Evolutionary conservation across 2,113 vertebrate genomes (phyloP).

Genomic region (Paedocypris sp.): DNA sequence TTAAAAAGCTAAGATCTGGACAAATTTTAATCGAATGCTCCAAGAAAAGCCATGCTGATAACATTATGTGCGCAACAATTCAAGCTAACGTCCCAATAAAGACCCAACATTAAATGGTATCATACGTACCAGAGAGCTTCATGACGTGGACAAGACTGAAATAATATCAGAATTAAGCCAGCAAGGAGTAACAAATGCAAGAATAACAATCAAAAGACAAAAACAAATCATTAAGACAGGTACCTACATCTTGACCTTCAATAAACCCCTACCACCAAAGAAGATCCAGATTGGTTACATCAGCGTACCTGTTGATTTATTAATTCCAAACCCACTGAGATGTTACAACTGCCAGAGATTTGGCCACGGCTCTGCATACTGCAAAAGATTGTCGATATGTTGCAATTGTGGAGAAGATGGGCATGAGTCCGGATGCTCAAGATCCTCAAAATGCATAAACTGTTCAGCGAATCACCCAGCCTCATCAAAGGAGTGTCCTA

Average conservation of each 20-base stretch:
- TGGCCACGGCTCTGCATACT: not conserved
- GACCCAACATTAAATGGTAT: not conserved
- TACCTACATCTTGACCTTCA: not conserved
- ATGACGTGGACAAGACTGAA: not conserved
- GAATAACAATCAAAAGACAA: not conserved
- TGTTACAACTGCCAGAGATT: not conserved
- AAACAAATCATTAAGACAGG: not conserved
- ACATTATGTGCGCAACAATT: not conserved
- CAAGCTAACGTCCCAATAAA: not conserved
- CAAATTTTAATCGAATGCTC: not conserved
- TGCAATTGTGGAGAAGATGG: not conserved
- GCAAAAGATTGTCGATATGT: not conserved
- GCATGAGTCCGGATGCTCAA: not conserved
- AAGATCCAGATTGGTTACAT: not conserved
- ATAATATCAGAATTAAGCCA: not conserved
- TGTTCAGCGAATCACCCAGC: not conserved
- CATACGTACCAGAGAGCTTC: not conserved
- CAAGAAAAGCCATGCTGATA: not conserved
- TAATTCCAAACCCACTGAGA: not conserved
- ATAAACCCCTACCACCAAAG: not conserved
- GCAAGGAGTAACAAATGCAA: not conserved
- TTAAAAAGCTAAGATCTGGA: not conserved
- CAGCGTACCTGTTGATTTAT: not conserved
- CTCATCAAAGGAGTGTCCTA: not conserved
- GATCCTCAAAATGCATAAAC: not conserved